A percentile compares a stretch with the other conserved stretches of the same genome.
Evolutionary conservation across 1,140 invertebrate species (phyloP).

Genomic region (Nymphalis io): DNA sequence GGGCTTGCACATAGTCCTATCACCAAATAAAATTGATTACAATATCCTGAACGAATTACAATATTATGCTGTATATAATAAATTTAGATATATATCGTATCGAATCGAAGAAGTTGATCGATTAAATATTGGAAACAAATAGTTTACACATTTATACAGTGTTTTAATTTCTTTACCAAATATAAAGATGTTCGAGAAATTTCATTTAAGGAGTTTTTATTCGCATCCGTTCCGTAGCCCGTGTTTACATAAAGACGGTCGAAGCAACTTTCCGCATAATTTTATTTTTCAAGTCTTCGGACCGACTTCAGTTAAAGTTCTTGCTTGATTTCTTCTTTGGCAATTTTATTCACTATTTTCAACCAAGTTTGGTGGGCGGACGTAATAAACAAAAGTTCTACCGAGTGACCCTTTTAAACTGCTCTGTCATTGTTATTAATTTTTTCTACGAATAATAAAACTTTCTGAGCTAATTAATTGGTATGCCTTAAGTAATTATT

Average conservation of each 20-base stretch:
- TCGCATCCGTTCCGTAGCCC: conserved; percentile 31
- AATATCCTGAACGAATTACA: too few relatives aligned
- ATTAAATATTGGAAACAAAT: neutral
- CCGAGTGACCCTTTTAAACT: conserved; percentile 18
- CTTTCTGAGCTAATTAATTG: neutral
- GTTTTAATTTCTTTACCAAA: neutral
- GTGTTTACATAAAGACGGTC: conserved; percentile 37
- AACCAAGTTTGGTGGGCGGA: conserved; percentile 34
- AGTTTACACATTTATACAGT: neutral
- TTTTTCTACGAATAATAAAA: conserved; percentile 14
- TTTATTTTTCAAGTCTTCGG: conserved; percentile 48
- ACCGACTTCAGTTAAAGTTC: conserved; percentile 37
- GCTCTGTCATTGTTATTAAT: conserved; percentile 31
- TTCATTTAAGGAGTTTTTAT: conserved; percentile 33
- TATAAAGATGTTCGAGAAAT: conserved; percentile 18
- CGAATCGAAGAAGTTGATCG: too few relatives aligned
- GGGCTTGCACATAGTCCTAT: too few relatives aligned
- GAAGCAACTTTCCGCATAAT: conserved; percentile 48
- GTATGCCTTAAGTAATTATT: neutral
- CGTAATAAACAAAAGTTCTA: conserved; percentile 39
- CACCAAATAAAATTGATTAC: too few relatives aligned
- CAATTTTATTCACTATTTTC: conserved; percentile 43
- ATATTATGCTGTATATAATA: too few relatives aligned
- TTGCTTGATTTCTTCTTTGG: conserved; percentile 42
- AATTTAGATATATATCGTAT: too few relatives aligned